Percentiles rank a stretch among this genome's conserved stretches.
Conservation (phyloP, 2,888 invertebrate genomes). For the Lypha dubia region DNA sequence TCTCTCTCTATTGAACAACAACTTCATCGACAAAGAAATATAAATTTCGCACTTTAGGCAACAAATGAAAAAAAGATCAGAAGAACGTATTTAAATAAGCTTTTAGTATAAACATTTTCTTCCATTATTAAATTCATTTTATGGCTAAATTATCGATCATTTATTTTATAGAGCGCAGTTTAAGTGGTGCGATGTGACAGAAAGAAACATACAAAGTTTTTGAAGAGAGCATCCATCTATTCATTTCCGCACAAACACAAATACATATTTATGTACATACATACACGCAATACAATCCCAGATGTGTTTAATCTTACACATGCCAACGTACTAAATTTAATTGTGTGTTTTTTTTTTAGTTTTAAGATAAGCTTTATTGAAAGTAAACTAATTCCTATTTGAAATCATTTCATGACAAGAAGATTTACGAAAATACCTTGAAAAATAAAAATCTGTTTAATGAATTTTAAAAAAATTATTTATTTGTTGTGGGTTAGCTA, state of each 20-base stretch:
- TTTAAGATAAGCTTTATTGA: neutral
- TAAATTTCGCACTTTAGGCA: constrained; percentile 10
- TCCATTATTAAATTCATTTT: neutral
- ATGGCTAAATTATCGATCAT: neutral
- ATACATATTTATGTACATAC: neutral
- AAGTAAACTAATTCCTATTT: neutral
- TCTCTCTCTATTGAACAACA: neutral
- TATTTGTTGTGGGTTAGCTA: too few relatives aligned
- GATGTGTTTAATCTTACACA: neutral
- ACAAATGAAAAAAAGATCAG: neutral
- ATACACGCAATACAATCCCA: neutral
- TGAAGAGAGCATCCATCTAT: neutral
- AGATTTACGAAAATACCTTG: neutral
- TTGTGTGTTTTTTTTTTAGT: neutral
- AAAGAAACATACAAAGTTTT: neutral
- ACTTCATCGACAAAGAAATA: constrained; percentile 41
- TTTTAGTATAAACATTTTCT: neutral
- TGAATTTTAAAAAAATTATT: too few relatives aligned
- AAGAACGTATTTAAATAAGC: neutral
- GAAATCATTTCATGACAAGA: neutral
- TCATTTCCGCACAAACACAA: neutral
- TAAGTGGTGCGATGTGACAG: neutral
- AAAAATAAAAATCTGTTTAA: too few relatives aligned
- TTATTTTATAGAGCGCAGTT: neutral
- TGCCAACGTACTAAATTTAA: neutral